Percentiles rank a stretch among this genome's conserved stretches.
phyloP scores from a whole-genome alignment of 2,797 vertebrate genomes.

The Novumbra hubbsi region DNA sequence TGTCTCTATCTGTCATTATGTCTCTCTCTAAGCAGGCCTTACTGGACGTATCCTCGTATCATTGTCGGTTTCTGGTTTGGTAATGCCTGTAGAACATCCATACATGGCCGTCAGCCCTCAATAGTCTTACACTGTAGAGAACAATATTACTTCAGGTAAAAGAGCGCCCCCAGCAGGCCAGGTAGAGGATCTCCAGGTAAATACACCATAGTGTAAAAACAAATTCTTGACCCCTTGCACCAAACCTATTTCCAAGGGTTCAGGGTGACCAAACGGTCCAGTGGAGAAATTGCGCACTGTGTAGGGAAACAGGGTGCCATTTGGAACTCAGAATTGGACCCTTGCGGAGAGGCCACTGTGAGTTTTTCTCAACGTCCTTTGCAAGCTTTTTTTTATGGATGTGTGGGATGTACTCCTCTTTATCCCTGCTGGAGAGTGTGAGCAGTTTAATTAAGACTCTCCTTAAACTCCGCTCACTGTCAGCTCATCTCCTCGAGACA shows the following conservation, averaged over 20 bases:
- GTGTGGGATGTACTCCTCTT: not conserved
- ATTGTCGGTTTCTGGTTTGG: not conserved
- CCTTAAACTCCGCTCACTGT: conserved; percentile 5
- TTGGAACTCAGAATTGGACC: conserved; percentile 4
- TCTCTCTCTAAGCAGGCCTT: not conserved
- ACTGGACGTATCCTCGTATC: not conserved
- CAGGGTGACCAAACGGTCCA: not conserved
- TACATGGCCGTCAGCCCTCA: not conserved
- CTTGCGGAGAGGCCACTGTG: conserved; percentile 5
- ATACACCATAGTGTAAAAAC: not conserved
- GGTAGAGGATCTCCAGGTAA: conserved; percentile 41
- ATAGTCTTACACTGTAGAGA: not conserved
- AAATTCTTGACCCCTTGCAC: not conserved
- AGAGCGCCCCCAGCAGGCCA: conserved; percentile 67
- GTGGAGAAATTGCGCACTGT: not conserved
- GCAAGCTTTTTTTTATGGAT: not conserved
- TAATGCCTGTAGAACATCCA: not conserved
- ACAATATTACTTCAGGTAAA: conserved; percentile 33
- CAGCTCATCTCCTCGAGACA: not conserved
- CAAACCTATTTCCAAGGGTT: no score
- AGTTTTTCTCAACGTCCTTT: not conserved
- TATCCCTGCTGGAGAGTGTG: not conserved
- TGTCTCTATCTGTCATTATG: not conserved
- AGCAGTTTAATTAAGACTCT: not conserved
- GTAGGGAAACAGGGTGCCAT: not conserved